phyloP scores from a whole-genome alignment of 2,113 vertebrate genomes.

The Mesoclemmys tuberculata region DNA sequence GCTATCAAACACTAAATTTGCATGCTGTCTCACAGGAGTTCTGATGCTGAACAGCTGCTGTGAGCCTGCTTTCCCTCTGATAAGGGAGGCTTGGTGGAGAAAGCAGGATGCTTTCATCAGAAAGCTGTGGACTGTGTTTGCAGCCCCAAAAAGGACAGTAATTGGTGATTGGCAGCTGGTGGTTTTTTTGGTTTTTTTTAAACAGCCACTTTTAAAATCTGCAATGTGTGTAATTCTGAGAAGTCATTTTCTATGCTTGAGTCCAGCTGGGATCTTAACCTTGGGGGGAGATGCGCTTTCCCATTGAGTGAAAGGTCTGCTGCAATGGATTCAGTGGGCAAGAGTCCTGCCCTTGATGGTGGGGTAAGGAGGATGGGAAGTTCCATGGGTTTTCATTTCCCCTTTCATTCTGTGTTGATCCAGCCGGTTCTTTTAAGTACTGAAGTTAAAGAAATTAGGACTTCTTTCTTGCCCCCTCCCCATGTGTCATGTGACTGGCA shows the following conservation, averaged over 20 bases:
- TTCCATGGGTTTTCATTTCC: constrained; percentile 5
- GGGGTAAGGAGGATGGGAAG: neutral
- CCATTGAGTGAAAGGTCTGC: neutral
- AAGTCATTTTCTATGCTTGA: neutral
- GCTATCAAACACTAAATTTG: neutral
- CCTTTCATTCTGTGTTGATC: constrained; percentile 34
- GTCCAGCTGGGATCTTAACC: neutral
- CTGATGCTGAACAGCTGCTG: neutral
- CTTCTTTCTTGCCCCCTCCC: constrained; percentile 25
- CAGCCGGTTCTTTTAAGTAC: constrained; percentile 32
- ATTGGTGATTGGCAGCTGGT: neutral
- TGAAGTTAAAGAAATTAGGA: constrained; percentile 34
- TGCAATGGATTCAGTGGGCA: neutral
- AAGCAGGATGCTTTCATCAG: neutral
- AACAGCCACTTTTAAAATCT: neutral
- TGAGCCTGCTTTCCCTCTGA: neutral
- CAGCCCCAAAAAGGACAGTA: neutral
- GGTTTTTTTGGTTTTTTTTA: neutral
- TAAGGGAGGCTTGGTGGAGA: neutral
- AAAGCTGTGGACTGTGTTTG: neutral
- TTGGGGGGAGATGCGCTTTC: neutral
- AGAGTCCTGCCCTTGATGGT: neutral
- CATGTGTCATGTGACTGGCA: neutral
- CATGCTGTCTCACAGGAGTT: neutral
- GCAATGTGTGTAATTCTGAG: neutral